Evolutionary conservation across 2,113 vertebrate genomes (phyloP).

Genomic region (Caranx melampygus): DNA sequence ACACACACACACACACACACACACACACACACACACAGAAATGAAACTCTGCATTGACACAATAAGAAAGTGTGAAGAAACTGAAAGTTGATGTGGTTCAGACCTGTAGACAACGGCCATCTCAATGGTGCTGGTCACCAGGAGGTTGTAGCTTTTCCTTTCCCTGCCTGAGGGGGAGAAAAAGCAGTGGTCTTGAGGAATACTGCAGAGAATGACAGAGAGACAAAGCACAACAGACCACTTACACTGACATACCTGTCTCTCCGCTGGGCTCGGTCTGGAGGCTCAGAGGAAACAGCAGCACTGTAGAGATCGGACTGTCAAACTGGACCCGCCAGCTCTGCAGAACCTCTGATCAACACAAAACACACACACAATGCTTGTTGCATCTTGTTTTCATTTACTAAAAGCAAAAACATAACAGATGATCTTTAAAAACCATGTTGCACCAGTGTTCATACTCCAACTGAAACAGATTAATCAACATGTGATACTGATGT

Average conservation of each 20-base stretch:
- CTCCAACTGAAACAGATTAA: too few relatives aligned
- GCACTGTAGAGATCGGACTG: conserved; percentile 89
- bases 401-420: background rate
- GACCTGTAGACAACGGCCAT: conserved; percentile 91
- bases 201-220: background rate
- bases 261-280: conserved; percentile 23
- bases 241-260: conserved; percentile 49
- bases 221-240: background rate
- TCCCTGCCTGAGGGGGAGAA: conserved; percentile 37
- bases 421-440: too few relatives aligned
- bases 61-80: too few relatives aligned
- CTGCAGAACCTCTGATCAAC: conserved; percentile 84
- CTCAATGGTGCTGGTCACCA: conserved; percentile 91
- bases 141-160: conserved; percentile 82
- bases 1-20: conserved; percentile 29
- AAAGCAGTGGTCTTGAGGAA: background rate
- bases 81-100: conserved; percentile 24
- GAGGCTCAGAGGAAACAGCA: conserved; percentile 83
- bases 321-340: conserved; percentile 91
- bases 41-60: background rate
- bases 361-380: conserved; percentile 2
- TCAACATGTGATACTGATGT: background rate
- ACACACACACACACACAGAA: conserved; percentile 30
- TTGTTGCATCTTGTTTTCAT: background rate
- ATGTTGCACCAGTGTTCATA: too few relatives aligned